These are phyloP conservation scores for Gryon sp. DNA, from an alignment of 1,140 invertebrate genomes.

Conservation along the genomic window DNA sequence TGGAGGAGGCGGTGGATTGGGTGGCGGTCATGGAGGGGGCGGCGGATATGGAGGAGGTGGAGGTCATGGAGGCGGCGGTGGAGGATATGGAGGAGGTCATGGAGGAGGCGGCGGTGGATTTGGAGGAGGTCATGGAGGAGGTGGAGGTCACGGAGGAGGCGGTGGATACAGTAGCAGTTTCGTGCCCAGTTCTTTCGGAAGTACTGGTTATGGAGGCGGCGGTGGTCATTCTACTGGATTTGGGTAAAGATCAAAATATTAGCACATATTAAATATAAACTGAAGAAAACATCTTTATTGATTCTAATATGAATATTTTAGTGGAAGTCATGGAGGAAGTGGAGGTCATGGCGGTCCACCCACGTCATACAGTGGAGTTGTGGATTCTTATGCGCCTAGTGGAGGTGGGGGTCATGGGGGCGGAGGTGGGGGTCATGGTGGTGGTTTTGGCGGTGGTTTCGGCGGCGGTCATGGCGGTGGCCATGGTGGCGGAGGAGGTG, in stretches of 20 bases:
- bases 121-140: slow-evolving; percentile 15
- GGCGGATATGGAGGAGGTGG: slow-evolving; percentile 8
- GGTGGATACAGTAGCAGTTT: slow-evolving; percentile 29
- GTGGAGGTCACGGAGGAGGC: slow-evolving; percentile 16
- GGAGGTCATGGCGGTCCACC: slow-evolving; percentile 34
- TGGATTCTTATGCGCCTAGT: slow-evolving; percentile 34
- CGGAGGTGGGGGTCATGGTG: slow-evolving; percentile 21
- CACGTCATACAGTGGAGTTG: slow-evolving; percentile 36
- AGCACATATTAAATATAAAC: background rate
- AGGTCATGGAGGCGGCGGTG: background rate
- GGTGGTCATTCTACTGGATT: slow-evolving; percentile 8
- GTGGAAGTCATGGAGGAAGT: slow-evolving; percentile 12
- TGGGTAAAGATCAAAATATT: slow-evolving; percentile 3
- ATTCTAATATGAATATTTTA: background rate
- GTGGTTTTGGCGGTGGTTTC: background rate
- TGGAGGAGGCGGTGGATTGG: slow-evolving; percentile 3
- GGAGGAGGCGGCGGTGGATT: slow-evolving; percentile 2
- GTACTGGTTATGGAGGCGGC: slow-evolving; percentile 12
- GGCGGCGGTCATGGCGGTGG: slow-evolving; percentile 10
- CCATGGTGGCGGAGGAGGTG: slow-evolving; percentile 13
- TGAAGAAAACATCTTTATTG: background rate
- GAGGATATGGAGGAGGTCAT: background rate
- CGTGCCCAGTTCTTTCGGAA: slow-evolving; percentile 26
- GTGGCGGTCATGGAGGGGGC: slow-evolving; percentile 14
- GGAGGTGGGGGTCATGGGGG: slow-evolving; percentile 15